Evolutionary conservation across 2,888 invertebrate genomes (phyloP).

Genomic region (Agrotis clavis): DNA sequence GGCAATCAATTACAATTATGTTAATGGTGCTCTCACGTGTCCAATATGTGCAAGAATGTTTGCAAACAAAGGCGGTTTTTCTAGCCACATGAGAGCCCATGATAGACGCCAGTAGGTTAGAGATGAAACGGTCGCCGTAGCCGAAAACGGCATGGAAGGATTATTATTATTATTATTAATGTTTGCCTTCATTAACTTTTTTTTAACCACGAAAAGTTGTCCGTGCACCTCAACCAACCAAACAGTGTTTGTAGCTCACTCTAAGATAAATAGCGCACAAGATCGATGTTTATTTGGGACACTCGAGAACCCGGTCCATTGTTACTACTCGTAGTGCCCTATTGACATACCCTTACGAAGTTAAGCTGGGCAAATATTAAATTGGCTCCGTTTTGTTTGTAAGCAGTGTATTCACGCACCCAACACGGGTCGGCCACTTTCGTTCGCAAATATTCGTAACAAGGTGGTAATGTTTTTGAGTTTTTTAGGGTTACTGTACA

Average conservation of each 20-base stretch:
- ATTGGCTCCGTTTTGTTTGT: conserved; percentile 76
- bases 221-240: conserved; percentile 57
- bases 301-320: conserved; percentile 76
- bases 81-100: too few relatives aligned
- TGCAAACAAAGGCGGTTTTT: too few relatives aligned
- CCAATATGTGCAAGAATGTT: too few relatives aligned
- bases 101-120: too few relatives aligned
- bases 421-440: conserved; percentile 57
- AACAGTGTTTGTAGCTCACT: conserved; percentile 74
- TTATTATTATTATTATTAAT: too few relatives aligned
- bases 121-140: too few relatives aligned
- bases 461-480: conserved; percentile 58
- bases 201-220: conserved; percentile 22
- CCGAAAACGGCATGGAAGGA: too few relatives aligned
- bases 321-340: conserved; percentile 75
- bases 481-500: conserved; percentile 17
- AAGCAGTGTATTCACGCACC: conserved; percentile 58
- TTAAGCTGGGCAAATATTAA: conserved; percentile 83
- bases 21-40: too few relatives aligned
- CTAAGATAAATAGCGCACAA: conserved; percentile 81
- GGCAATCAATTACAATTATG: too few relatives aligned
- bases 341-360: conserved; percentile 78
- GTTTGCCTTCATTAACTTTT: too few relatives aligned
- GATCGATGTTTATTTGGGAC: conserved; percentile 86
- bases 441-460: conserved; percentile 59